A percentile compares a stretch with the other conserved stretches of the same genome.
Conservation (phyloP, 2,888 invertebrate species). For the Plusia festucae region DNA sequence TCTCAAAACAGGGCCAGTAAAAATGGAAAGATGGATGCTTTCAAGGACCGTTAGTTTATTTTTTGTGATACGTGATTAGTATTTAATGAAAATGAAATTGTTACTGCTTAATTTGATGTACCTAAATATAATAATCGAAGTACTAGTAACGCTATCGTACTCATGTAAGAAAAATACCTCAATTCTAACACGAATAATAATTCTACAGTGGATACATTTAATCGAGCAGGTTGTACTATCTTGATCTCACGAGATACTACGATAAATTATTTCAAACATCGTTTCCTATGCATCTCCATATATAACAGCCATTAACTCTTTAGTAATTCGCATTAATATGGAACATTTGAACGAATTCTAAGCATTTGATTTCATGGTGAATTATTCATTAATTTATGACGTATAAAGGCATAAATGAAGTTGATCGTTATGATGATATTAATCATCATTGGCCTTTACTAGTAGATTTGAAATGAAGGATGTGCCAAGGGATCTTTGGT, state of each 20-base stretch:
- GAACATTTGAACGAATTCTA: conserved; percentile 49
- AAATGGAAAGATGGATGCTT: no score
- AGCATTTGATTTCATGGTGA: conserved; percentile 55
- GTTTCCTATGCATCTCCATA: conserved; percentile 40
- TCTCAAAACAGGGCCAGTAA: no score
- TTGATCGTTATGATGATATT: conserved; percentile 30
- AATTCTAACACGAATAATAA: neutral
- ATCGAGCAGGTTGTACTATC: conserved; percentile 15
- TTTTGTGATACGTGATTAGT: no score
- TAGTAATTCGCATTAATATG: conserved; percentile 38
- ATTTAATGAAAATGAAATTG: no score
- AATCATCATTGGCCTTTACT: conserved; percentile 32
- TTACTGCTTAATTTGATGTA: no score
- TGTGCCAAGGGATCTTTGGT: conserved; percentile 4
- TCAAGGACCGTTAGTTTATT: no score
- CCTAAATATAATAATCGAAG: no score
- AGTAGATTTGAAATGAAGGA: conserved; percentile 9
- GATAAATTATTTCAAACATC: conserved; percentile 51
- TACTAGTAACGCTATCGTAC: no score
- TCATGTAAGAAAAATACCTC: conserved; percentile 7
- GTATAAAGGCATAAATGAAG: conserved; percentile 36
- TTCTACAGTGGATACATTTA: conserved; percentile 22
- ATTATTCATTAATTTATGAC: conserved; percentile 48
- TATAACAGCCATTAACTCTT: conserved; percentile 41
- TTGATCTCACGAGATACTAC: conserved; percentile 38